Base-by-base conservation (phyloP, 2,888 invertebrate species). In the Dryobotodes eremita region DNA sequence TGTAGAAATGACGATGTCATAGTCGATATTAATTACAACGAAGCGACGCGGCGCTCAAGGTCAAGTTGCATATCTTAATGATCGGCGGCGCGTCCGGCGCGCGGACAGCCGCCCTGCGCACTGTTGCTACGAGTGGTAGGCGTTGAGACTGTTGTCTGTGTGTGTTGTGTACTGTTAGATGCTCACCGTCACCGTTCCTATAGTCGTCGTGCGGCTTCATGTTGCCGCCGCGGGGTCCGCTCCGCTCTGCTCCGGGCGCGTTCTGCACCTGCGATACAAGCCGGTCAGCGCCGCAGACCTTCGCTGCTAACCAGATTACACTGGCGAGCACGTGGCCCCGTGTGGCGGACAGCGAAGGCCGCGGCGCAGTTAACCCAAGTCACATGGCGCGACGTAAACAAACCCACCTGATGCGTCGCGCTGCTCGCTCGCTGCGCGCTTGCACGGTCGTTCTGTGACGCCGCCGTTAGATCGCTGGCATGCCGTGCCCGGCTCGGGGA, bases 131-230 rank as follows among this genome's bases (percentile, higher is more conserved):
- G 71, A 46, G 71, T 59, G 11, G 46, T n/a, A 8, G 36, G 23
- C 7, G 36, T 26, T 23, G 53, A 13, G 13, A 13, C 8, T 26
- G 17, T 64, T 53, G 36, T 59, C 3, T 20, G 46, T 36, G 79
- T 46, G 57, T 71, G 55, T 31, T 26, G 36, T 48, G 46, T 50
- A 31, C 42, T 15, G 70, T 4, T 13, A 23, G 75, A 36, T 50
- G 86, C 94, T 95, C 86, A 95, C 95, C 95, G 82, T 95, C 94
- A 57, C 95, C 95, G 89, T 95, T 95, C 82, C 92, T 91, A 90
- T 90, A 92, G 86, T 93, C 93, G 86, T 95, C 93, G 76, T 91
- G 93, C 70, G 94, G 94, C 90, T 92, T 93, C 95, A 95, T 95
- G 90, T 88, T 87, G 84, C 83, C 80, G 76, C 65, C 23, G 68